Evolutionary conservation across 2,888 invertebrate species (phyloP).

Genomic region (Stenchaetothrips biformis): DNA sequence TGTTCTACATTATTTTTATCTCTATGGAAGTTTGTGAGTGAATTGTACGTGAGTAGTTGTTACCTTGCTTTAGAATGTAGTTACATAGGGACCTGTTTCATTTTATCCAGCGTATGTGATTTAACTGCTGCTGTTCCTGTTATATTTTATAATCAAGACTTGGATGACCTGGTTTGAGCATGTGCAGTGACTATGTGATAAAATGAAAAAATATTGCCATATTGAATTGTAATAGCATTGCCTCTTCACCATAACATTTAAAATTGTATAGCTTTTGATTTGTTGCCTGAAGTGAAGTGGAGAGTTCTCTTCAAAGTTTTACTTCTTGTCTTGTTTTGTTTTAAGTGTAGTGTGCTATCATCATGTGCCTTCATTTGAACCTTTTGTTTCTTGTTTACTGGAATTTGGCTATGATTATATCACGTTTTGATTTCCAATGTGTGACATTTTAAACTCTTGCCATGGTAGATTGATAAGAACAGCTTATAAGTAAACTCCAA

Average conservation of each 20-base stretch:
- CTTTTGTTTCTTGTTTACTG: no score
- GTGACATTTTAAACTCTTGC: no score
- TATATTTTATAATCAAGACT: neutral
- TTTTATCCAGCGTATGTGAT: conserved; percentile 16
- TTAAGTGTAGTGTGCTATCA: neutral
- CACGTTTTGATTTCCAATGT: no score
- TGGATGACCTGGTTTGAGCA: neutral
- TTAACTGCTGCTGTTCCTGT: neutral
- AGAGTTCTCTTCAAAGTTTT: no score
- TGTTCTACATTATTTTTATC: neutral
- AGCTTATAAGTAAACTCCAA: no score
- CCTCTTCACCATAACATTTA: neutral
- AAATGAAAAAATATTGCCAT: neutral
- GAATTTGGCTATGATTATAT: no score
- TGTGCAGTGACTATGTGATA: neutral
- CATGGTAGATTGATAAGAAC: no score
- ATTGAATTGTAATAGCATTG: neutral
- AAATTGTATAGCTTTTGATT: neutral
- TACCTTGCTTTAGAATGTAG: conserved; percentile 2
- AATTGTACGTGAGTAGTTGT: neutral
- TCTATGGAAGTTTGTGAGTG: neutral
- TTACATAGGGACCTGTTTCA: conserved; percentile 21
- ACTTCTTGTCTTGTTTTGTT: neutral
- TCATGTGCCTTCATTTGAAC: no score
- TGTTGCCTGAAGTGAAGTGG: neutral